Evolutionary conservation across 1,140 invertebrate genomes (phyloP).

Genomic region (Panagrolaimus sp.): DNA sequence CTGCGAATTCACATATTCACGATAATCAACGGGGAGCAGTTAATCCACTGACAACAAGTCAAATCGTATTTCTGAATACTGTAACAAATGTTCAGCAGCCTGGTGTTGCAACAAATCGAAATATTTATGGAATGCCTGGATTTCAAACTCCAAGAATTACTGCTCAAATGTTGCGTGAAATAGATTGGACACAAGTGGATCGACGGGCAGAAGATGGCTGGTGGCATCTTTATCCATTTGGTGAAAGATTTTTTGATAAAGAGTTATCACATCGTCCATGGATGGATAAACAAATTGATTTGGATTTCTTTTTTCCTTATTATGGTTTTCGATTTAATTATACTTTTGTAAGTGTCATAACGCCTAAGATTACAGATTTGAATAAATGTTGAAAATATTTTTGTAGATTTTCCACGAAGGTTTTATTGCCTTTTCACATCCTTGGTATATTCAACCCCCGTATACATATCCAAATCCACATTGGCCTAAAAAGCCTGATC

Average conservation of each 20-base stretch:
- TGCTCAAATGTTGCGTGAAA: conserved; percentile 35
- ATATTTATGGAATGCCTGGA: conserved; percentile 22
- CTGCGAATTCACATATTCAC: neutral
- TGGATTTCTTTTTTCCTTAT: conserved; percentile 77
- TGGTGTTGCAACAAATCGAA: conserved; percentile 20
- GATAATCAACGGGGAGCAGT: conserved; percentile 12
- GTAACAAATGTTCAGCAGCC: conserved; percentile 38
- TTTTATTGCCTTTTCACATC: conserved; percentile 41
- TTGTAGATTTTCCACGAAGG: conserved; percentile 46
- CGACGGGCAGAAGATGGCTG: conserved; percentile 42
- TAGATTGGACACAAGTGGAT: conserved; percentile 42
- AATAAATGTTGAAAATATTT: neutral
- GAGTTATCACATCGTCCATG: conserved; percentile 36
- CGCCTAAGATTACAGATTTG: neutral
- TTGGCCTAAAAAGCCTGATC: conserved; percentile 78
- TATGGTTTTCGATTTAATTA: conserved; percentile 89
- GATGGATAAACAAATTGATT: conserved; percentile 54
- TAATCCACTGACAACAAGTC: conserved; percentile 30
- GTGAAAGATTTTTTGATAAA: conserved; percentile 36
- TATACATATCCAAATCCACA: conserved; percentile 78
- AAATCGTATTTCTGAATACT: conserved; percentile 36
- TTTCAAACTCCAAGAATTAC: conserved; percentile 39
- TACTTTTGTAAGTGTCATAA: conserved; percentile 74
- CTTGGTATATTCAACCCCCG: conserved; percentile 67
- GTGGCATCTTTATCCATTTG: conserved; percentile 45